phyloP scores from a whole-genome alignment of 2,113 vertebrate species.

The Phalacrocorax carbo region DNA sequence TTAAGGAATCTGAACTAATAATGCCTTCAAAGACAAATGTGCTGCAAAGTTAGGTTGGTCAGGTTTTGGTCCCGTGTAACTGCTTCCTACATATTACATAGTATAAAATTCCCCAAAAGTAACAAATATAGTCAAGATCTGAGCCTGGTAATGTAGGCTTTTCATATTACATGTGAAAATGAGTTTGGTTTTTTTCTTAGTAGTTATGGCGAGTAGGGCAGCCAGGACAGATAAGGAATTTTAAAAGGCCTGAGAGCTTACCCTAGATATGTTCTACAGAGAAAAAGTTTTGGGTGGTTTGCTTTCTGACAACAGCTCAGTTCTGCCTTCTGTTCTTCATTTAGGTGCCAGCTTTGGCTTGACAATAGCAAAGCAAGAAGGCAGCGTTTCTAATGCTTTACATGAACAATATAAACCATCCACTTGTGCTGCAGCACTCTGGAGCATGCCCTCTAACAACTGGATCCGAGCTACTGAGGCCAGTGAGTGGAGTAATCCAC shows the following conservation, averaged over 20 bases:
- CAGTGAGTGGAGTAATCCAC: background rate
- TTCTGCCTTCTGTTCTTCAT: slow-evolving; percentile 3
- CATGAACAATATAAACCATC: background rate
- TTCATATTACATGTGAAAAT: background rate
- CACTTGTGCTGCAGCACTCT: background rate
- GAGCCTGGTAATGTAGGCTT: background rate
- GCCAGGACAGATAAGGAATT: background rate
- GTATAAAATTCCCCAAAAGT: background rate
- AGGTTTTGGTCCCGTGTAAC: background rate
- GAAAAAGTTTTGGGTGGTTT: background rate
- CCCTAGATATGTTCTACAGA: background rate
- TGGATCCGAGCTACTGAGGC: background rate
- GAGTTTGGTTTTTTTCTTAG: background rate
- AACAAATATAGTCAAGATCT: background rate
- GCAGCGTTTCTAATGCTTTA: background rate
- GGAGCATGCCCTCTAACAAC: background rate
- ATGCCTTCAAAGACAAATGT: background rate
- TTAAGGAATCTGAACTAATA: background rate
- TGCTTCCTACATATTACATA: background rate
- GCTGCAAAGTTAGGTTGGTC: background rate
- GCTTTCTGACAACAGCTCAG: background rate
- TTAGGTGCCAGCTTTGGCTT: background rate
- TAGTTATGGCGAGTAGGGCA: background rate
- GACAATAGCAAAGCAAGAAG: background rate
- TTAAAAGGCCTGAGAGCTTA: background rate